A percentile compares a stretch with the other conserved stretches of the same genome.
phyloP scores from a whole-genome alignment of 2,113 vertebrate species.

The Dryoscopus gambensis region DNA sequence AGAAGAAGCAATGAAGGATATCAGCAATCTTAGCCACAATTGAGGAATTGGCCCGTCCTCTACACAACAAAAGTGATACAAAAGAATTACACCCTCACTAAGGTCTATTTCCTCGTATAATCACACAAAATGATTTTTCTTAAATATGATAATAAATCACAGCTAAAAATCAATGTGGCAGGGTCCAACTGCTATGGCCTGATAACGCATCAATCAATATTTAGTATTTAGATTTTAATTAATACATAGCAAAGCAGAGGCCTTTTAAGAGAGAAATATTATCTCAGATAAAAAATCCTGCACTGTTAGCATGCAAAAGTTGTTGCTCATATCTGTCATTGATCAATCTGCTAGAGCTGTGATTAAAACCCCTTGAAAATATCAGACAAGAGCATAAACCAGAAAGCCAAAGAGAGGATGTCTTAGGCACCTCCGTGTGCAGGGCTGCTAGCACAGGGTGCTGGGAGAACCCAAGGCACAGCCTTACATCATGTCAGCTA shows the following conservation, averaged over 20 bases:
- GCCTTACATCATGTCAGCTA: rapidly evolving
- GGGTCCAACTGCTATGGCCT: constrained; percentile 91
- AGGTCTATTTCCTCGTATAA: constrained; percentile 97
- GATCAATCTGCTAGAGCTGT: constrained; percentile 82
- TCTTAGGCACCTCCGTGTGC: background rate
- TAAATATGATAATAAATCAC: constrained; percentile 99
- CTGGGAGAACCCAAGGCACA: background rate
- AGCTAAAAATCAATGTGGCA: constrained; percentile 91
- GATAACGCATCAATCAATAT: constrained; percentile 99
- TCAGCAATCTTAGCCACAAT: constrained; percentile 81
- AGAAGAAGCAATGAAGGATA: constrained; percentile 76
- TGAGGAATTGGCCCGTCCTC: constrained; percentile 84
- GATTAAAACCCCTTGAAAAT: constrained; percentile 87
- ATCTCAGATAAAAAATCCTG: constrained; percentile 89
- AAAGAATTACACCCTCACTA: constrained; percentile 91
- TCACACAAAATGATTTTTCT: constrained; percentile 99
- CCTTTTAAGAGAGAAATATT: constrained; percentile 95
- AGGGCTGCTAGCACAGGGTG: background rate
- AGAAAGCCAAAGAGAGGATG: constrained; percentile 30
- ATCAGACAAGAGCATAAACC: constrained; percentile 71
- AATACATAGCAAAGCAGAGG: constrained; percentile 85
- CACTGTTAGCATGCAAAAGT: constrained; percentile 81
- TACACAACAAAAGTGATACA: constrained; percentile 83
- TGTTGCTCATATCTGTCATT: constrained; percentile 91
- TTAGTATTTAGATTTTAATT: constrained; percentile 99